A percentile compares a stretch with the other conserved stretches of the same genome.
These are phyloP conservation scores for Anseranas semipalmata DNA, from an alignment of 2,113 vertebrate species.

Conservation along the genomic window DNA sequence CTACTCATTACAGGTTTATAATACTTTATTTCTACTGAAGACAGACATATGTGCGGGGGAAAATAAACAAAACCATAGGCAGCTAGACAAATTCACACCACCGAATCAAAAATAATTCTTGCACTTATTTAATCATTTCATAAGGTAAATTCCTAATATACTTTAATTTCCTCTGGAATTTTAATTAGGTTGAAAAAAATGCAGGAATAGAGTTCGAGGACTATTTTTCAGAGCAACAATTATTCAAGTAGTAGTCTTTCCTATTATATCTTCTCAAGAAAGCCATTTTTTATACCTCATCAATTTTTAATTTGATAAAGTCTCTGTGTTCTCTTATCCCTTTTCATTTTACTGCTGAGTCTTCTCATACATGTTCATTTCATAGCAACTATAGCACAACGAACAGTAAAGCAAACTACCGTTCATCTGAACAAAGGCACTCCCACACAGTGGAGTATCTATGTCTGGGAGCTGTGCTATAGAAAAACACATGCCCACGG, in stretches of 20 bases:
- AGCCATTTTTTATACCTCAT: constrained; percentile 24
- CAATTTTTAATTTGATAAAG: constrained; percentile 68
- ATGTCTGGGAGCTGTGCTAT: not conserved
- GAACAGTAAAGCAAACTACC: constrained; percentile 15
- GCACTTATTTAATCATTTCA: not conserved
- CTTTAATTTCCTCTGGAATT: constrained; percentile 25
- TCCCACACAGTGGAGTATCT: not conserved
- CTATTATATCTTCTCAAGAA: constrained; percentile 31
- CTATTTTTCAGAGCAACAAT: constrained; percentile 20
- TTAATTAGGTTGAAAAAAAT: constrained; percentile 20
- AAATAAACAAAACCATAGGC: not conserved
- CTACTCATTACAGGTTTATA: not conserved
- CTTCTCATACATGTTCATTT: constrained; percentile 41
- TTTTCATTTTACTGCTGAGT: constrained; percentile 10
- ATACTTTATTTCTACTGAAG: not conserved
- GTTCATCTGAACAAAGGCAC: constrained; percentile 36
- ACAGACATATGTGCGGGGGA: not conserved
- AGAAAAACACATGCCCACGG: constrained; percentile 34
- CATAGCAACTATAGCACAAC: constrained; percentile 22
- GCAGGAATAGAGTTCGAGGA: not conserved
- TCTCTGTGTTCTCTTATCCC: not conserved
- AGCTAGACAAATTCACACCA: not conserved
- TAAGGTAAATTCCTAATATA: constrained; percentile 15
- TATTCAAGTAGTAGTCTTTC: constrained; percentile 32
- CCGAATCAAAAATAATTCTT: constrained; percentile 24